These are phyloP conservation scores for Prunella strophiata DNA, from an alignment of 2,797 vertebrate species.

Conservation along the genomic window DNA sequence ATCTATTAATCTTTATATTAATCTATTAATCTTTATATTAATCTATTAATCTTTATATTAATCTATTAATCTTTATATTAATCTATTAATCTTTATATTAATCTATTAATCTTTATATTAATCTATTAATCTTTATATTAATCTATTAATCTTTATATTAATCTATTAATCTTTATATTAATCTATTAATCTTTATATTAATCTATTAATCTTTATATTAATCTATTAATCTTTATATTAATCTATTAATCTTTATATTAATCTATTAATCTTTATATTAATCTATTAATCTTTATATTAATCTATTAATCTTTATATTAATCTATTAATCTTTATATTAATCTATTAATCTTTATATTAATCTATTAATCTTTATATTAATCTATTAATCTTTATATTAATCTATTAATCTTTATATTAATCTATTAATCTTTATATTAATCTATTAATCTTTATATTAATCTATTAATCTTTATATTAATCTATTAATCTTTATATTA, in stretches of 20 bases:
- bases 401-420: too few relatives aligned
- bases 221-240: too few relatives aligned
- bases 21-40: neutral
- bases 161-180: too few relatives aligned
- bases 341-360: too few relatives aligned
- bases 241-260: neutral
- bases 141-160: neutral
- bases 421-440: neutral
- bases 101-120: too few relatives aligned
- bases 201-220: neutral
- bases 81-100: neutral
- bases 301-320: neutral
- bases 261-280: neutral
- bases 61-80: neutral
- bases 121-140: neutral
- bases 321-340: neutral
- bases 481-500: neutral
- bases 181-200: neutral
- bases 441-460: neutral
- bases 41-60: too few relatives aligned
- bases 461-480: too few relatives aligned
- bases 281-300: too few relatives aligned
- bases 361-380: neutral
- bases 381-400: neutral
- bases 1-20: neutral